A percentile compares a stretch with the other conserved stretches of the same genome.
These are phyloP conservation scores for Prionace glauca DNA, from an alignment of 2,797 vertebrate genomes.

Conservation along the genomic window DNA sequence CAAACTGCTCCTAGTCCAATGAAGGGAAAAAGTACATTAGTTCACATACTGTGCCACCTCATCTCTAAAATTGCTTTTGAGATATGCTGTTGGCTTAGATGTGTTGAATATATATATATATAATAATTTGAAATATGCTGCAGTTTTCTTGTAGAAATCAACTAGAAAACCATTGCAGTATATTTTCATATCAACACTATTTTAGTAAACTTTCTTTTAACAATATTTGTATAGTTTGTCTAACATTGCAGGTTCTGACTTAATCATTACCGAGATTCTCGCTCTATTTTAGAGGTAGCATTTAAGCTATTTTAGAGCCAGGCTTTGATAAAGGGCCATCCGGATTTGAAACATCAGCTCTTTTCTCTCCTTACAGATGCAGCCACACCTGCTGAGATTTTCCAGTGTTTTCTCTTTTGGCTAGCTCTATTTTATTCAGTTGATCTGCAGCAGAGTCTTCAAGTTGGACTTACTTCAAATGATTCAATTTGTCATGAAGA, in stretches of 20 bases:
- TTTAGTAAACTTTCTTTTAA: neutral
- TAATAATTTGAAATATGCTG: neutral
- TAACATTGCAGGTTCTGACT: neutral
- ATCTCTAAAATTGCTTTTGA: constrained; percentile 7
- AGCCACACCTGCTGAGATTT: too few relatives aligned
- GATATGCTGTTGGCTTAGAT: neutral
- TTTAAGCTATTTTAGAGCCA: too few relatives aligned
- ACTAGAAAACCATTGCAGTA: neutral
- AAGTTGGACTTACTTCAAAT: neutral
- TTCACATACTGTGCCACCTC: neutral
- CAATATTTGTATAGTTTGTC: neutral
- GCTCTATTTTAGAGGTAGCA: too few relatives aligned
- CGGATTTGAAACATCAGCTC: too few relatives aligned
- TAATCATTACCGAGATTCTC: neutral
- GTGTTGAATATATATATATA: neutral
- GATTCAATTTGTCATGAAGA: neutral
- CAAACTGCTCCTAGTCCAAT: neutral
- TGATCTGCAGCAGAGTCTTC: neutral
- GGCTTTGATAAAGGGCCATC: too few relatives aligned
- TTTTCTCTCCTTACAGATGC: too few relatives aligned
- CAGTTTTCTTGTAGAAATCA: neutral
- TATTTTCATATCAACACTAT: neutral
- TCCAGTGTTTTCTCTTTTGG: too few relatives aligned
- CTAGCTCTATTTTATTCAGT: neutral
- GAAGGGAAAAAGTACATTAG: neutral